Evolutionary conservation across 2,888 invertebrate species (phyloP), one percentile per base, ranked within the genome.

Genomic region (Macaria notata): DNA sequence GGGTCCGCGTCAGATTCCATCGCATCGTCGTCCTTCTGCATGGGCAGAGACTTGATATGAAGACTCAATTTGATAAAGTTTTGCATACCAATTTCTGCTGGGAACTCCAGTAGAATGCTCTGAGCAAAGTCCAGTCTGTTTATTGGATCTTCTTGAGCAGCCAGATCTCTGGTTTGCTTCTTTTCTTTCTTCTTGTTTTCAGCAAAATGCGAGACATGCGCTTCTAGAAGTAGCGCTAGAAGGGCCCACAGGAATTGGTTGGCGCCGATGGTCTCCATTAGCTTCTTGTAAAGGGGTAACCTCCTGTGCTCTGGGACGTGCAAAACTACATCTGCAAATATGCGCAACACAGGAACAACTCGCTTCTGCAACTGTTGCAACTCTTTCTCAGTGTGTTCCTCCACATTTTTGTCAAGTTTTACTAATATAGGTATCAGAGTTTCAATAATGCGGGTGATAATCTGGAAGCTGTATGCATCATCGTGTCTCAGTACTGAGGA

Each of bases 231-330:
- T 19, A 96, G 81, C 51, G 94, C 92, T 29, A 96, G 84, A 71
- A 96, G 96, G 9, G 95, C 84, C 93, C 96, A 94, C 0, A 96
- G 85, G 77, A 95, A 94, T 54, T 94, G 89, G 58, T 92, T 88
- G 0, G 93, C 83, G 5, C 93, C 93, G 0, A 98, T 88, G 0
- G 96, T 95, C 38, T 93, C 92, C n/a, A 98, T 86, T 2, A 98
- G 89, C 69, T 96, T 96, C 38, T 92, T 92, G 63, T 98, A 98
- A 0, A 99, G 86, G 0, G 96, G 95, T 54, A 95, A 85, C 54
- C 98, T 92, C 46, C 99, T 93, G 82, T 99, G 99, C 70, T 97
- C 96, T 0, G 99, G 99, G 9, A 99, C 97, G 83, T 99, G 97
- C 0, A 96, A 92, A 46, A 98, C 93, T 0, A 97, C 97, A 72